These are phyloP conservation scores for Oncopodura yosiiana DNA, from an alignment of 1,140 invertebrate genomes.

Conservation along the genomic window DNA sequence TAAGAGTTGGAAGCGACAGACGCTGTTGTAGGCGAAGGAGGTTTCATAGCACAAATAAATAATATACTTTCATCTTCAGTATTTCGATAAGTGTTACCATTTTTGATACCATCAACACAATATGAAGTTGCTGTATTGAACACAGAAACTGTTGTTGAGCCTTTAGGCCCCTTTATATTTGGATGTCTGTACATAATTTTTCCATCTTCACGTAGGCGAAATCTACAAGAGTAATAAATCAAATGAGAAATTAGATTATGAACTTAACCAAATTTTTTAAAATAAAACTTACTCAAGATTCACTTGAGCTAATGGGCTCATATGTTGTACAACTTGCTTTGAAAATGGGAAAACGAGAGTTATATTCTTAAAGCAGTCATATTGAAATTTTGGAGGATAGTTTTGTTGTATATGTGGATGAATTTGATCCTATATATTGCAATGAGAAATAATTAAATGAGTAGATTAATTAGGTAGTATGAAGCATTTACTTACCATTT, in stretches of 20 bases:
- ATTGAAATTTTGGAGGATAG: conserved; percentile 24
- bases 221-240: background rate
- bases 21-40: too few species aligned
- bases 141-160: conserved; percentile 10
- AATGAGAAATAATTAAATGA: too few species aligned
- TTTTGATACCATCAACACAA: conserved; percentile 15
- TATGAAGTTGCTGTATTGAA: conserved; percentile 13
- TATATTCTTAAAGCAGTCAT: conserved; percentile 22
- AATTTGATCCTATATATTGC: too few species aligned
- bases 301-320: conserved; percentile 21
- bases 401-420: conserved; percentile 16
- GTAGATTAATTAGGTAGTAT: too few species aligned
- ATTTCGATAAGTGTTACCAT: too few species aligned
- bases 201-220: conserved; percentile 14
- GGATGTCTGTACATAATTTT: conserved; percentile 23
- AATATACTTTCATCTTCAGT: conserved; percentile 11
- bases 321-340: conserved; percentile 12
- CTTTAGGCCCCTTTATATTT: background rate
- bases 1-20: too few species aligned
- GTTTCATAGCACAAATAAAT: conserved; percentile 18
- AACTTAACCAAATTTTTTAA: background rate
- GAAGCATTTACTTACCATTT: background rate
- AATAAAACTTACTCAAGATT: conserved; percentile 19
- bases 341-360: conserved; percentile 21
- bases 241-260: background rate